phyloP scores from a whole-genome alignment of 2,888 invertebrate genomes.

The Aspidiotus rigidus region DNA sequence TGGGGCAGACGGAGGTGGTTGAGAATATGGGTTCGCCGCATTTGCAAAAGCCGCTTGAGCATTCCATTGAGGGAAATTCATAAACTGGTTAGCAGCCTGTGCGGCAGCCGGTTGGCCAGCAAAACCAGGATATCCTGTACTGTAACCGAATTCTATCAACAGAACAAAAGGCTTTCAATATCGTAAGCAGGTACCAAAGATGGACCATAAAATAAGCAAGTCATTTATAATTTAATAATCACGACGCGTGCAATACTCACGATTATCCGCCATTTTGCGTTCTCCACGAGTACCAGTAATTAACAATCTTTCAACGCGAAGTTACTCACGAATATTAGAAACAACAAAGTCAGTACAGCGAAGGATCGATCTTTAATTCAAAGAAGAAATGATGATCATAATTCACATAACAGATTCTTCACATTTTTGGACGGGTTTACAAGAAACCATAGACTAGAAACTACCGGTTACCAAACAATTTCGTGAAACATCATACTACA shows the following conservation, averaged over 20 bases:
- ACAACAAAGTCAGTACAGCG: no score
- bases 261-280: neutral
- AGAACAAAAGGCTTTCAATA: neutral
- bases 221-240: neutral
- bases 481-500: no score
- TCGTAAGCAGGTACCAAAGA: neutral
- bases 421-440: no score
- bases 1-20: slow-evolving; percentile 26
- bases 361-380: no score
- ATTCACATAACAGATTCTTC: no score
- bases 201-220: neutral
- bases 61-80: slow-evolving; percentile 30
- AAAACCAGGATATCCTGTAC: slow-evolving; percentile 26
- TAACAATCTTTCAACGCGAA: no score
- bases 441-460: no score
- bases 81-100: slow-evolving; percentile 6
- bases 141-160: slow-evolving; percentile 29
- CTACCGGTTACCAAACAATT: no score
- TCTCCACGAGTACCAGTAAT: no score
- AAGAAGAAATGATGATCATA: no score
- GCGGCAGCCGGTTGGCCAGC: slow-evolving; percentile 19
- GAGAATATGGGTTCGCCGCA: slow-evolving; percentile 18
- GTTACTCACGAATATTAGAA: no score
- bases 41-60: slow-evolving; percentile 18
- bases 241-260: neutral